Evolutionary conservation across 2,888 invertebrate genomes (phyloP).

Genomic region (Bedellia somnulentella): DNA sequence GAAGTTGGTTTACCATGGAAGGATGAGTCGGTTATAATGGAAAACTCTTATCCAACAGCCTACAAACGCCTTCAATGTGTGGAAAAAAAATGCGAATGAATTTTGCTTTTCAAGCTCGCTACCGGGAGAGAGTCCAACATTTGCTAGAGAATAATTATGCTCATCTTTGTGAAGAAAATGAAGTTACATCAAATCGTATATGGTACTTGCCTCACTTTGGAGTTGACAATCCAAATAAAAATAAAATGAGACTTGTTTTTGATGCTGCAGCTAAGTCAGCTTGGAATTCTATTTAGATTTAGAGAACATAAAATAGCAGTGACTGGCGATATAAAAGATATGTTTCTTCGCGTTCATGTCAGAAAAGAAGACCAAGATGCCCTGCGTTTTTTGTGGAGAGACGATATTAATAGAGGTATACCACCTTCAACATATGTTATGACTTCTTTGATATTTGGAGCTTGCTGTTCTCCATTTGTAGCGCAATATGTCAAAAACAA

Average conservation of each 20-base stretch:
- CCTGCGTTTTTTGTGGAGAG: constrained; percentile 5
- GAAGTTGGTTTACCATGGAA: no score
- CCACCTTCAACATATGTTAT: not conserved
- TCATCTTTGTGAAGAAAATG: no score
- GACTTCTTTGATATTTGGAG: constrained; percentile 3
- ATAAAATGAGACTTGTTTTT: constrained; percentile 12
- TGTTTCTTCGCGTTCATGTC: constrained; percentile 7
- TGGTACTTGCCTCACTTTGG: constrained; percentile 16
- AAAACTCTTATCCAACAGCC: no score
- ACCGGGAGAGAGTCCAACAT: constrained; percentile 4
- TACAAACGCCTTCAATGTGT: no score
- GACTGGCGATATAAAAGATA: constrained; percentile 5
- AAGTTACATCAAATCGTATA: not conserved
- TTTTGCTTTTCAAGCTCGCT: no score
- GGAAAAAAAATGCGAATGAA: no score
- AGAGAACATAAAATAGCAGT: constrained; percentile 6
- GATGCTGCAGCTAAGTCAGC: constrained; percentile 12
- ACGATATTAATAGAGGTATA: not conserved
- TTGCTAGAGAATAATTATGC: constrained; percentile 5
- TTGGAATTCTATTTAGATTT: constrained; percentile 1
- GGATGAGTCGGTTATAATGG: no score
- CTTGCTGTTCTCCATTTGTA: not conserved
- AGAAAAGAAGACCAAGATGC: constrained; percentile 1
- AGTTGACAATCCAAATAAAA: constrained; percentile 13
- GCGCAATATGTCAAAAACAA: constrained; percentile 2